phyloP scores from a whole-genome alignment of 2,113 vertebrate species.

The Microcebus lehilahytsara region DNA sequence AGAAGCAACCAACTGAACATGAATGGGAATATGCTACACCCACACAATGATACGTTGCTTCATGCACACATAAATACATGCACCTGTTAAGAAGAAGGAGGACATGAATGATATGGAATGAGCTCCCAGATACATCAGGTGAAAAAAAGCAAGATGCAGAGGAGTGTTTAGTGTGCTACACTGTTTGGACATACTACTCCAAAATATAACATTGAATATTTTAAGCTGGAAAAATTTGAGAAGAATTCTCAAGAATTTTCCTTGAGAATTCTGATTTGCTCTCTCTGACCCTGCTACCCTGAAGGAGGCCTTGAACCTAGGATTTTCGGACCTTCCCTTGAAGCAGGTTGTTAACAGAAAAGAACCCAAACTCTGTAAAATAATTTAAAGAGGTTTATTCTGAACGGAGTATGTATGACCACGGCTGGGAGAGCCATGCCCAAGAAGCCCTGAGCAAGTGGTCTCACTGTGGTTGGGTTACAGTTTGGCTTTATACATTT shows the following conservation, averaged over 20 bases:
- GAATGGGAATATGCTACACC: not conserved
- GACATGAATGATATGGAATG: not conserved
- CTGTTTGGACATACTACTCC: no score
- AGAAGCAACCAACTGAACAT: not conserved
- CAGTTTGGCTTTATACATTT: no score
- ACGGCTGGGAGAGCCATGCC: no score
- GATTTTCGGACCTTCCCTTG: not conserved
- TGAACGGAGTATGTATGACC: no score
- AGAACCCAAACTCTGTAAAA: no score
- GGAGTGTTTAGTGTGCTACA: not conserved
- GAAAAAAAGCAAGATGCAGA: not conserved
- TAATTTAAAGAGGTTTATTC: no score
- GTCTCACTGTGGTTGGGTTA: no score
- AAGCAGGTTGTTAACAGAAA: not conserved
- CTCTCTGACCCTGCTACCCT: not conserved
- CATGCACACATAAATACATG: no score
- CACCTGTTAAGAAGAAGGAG: not conserved
- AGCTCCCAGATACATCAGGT: not conserved
- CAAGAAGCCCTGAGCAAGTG: no score
- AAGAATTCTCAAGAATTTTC: not conserved
- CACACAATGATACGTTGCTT: not conserved
- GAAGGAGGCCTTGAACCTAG: not conserved
- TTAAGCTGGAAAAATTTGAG: not conserved
- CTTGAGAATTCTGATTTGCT: not conserved
- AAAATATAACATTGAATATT: not conserved